phyloP scores from a whole-genome alignment of 35 echinoderm and acorn worm genomes.

The Diadema setosum region DNA sequence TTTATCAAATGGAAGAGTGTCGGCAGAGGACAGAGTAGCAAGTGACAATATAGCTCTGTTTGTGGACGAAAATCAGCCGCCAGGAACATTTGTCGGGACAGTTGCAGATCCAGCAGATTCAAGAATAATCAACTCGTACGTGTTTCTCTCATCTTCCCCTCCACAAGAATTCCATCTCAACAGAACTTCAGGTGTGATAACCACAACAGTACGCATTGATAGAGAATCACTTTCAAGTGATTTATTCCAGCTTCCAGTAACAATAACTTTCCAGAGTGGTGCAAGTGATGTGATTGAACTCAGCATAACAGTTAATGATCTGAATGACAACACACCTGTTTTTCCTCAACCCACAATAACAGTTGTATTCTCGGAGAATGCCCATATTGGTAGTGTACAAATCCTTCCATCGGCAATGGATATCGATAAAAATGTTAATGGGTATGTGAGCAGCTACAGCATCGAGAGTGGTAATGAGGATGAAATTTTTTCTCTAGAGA shows the following conservation, averaged over 20 bases:
- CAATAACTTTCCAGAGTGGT: background rate
- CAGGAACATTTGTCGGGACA: constrained; percentile 39
- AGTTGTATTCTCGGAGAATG: constrained; percentile 76
- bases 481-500: constrained; percentile 41
- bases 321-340: constrained; percentile 90
- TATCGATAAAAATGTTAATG: constrained; percentile 66
- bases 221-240: constrained; percentile 68
- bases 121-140: constrained; percentile 12
- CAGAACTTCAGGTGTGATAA: constrained; percentile 68
- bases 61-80: constrained; percentile 38
- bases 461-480: constrained; percentile 59
- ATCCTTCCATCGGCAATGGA: constrained; percentile 76
- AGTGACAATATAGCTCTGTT: background rate
- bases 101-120: constrained; percentile 13
- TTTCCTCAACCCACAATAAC: constrained; percentile 58
- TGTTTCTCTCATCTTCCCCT: constrained; percentile 48
- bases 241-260: constrained; percentile 80
- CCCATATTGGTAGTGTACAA: constrained; percentile 48
- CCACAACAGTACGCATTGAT: constrained; percentile 66
- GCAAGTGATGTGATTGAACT: constrained; percentile 80
- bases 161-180: constrained; percentile 60
- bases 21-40: background rate
- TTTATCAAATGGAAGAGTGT: background rate
- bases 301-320: constrained; percentile 71
- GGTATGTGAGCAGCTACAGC: constrained; percentile 22